Evolutionary conservation across 1,140 invertebrate genomes (phyloP), one percentile per base, ranked within the genome.

Genomic region (Drosophila littoralis): DNA sequence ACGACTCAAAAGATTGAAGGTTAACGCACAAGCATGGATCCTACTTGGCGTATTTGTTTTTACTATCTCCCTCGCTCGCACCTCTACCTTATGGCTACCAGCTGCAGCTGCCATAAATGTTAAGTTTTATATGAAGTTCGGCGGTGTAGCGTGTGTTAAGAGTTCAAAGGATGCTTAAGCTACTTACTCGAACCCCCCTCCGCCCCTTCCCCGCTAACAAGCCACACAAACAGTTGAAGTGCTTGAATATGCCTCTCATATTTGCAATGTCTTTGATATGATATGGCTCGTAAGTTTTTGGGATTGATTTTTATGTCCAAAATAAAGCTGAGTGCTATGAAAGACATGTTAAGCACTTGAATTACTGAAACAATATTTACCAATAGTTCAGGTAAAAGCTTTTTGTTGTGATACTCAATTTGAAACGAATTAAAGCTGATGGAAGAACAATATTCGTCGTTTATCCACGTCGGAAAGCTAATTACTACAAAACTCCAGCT

Each of bases 61-160:
- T 22, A n/a, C 33, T 15, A 17, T 48, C 63, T 45, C 15, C n/a
- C 4, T 7, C 6, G 17, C 45, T 12, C 10, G 22, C 33, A 5
- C 9, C 28, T 35, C 12, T n/a, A n/a, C 22, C 8, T 7, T 28
- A 4, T 28, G 22, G 8, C 10, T 8, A 45, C 73, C 82, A 82
- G 82, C 64, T 88, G 83, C 83, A 88, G 83, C 70, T 79, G 83
- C 76, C 83, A 82, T 86, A 88, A 88, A 86, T 85, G 83, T 82
- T 65, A 79, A 81, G 70, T 85, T 83, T 77, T 46, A 54, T 17
- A 64, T 46, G 33, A 35, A 61, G 59, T 50, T 58, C 35, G 42
- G 54, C 35, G 42, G 7, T 10, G 33, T 54, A 60, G 33, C 15
- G 38, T 33, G 38, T 73, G 70, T 68, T 68, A 54, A 60, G 51